Percentiles rank a stretch among this genome's conserved stretches.
phyloP scores from a whole-genome alignment of 1,140 invertebrate genomes.

The Zaprionus ornatus region DNA sequence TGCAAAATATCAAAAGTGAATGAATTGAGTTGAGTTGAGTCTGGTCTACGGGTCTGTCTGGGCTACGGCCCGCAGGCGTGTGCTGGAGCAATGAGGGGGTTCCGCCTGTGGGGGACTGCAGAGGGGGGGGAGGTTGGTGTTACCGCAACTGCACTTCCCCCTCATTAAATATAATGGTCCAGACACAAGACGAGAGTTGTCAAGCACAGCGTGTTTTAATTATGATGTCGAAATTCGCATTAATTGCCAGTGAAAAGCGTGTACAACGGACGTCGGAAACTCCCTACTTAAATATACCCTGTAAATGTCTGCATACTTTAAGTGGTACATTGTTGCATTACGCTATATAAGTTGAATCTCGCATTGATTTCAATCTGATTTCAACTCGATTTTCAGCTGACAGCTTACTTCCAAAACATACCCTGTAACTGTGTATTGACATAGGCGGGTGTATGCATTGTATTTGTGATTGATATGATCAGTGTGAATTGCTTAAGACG shows the following conservation, averaged over 20 bases:
- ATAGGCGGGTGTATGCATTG: too few relatives aligned
- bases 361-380: too few relatives aligned
- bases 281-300: conserved; percentile 10
- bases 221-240: conserved; percentile 82
- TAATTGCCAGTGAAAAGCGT: conserved; percentile 72
- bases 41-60: conserved; percentile 46
- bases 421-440: too few relatives aligned
- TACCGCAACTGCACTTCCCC: conserved; percentile 38
- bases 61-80: neutral
- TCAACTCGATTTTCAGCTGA: too few relatives aligned
- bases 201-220: conserved; percentile 67
- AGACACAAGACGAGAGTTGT: conserved; percentile 71
- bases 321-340: neutral
- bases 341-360: too few relatives aligned
- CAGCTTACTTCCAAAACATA: too few relatives aligned
- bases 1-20: conserved; percentile 76
- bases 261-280: conserved; percentile 30
- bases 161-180: conserved; percentile 76
- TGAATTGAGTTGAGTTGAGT: conserved; percentile 61
- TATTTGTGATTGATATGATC: too few relatives aligned
- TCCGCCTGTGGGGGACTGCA: neutral
- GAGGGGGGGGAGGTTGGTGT: neutral
- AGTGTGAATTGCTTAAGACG: too few relatives aligned
- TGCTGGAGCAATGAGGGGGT: neutral
- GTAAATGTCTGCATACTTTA: neutral